Evolutionary conservation across 2,113 vertebrate species (phyloP).

Genomic region (Trogon melanurus): DNA sequence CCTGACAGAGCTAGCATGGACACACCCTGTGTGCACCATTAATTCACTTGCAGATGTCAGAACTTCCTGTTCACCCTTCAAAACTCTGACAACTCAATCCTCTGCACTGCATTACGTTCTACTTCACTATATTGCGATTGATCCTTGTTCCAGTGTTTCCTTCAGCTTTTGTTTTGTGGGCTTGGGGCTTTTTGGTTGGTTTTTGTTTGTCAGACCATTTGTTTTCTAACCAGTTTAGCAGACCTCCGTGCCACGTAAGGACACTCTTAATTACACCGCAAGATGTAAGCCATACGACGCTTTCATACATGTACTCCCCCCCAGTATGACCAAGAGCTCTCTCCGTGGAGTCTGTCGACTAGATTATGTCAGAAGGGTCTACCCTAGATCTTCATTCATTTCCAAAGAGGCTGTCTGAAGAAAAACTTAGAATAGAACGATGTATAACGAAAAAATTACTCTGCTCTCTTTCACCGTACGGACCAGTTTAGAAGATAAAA

Average conservation of each 20-base stretch:
- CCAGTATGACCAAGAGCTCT: neutral
- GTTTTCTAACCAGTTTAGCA: neutral
- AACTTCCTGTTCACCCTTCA: neutral
- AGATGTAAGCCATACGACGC: accelerated
- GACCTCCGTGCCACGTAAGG: neutral
- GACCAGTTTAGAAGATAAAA: neutral
- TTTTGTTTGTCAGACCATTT: neutral
- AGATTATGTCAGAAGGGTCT: neutral
- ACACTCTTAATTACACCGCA: neutral
- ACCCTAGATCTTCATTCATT: neutral
- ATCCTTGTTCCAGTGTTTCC: neutral
- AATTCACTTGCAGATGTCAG: neutral
- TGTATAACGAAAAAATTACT: neutral
- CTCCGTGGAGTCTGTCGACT: neutral
- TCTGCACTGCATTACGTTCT: neutral
- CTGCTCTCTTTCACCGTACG: neutral
- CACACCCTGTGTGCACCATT: neutral
- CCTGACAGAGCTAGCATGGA: neutral
- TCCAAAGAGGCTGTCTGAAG: neutral
- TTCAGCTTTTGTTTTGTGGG: neutral
- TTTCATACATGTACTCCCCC: neutral
- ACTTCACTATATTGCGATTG: neutral
- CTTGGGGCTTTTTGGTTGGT: no score
- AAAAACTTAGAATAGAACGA: neutral
- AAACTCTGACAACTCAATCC: neutral